Base-by-base conservation (phyloP, 1,140 invertebrate species). In the Camponotus vicinus region DNA sequence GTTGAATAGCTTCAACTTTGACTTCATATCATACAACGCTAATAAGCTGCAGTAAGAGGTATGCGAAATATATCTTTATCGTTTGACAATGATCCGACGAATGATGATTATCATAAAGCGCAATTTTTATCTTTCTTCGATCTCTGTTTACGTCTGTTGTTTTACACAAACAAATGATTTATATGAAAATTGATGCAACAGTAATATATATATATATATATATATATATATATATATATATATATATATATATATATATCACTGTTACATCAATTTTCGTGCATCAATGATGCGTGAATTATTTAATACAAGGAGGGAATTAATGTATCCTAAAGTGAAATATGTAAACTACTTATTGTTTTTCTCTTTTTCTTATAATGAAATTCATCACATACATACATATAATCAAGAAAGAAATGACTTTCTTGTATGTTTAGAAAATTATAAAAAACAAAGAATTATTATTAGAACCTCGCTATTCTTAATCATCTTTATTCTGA, bases 1-100 rank as follows among this genome's bases (percentile, higher is more conserved):
- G 9, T 92, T 95, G 59, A 92, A 92, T 79, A 86, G 73, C 83
- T 94, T 95, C 78, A 90, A 89, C 40, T 95, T 95, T 90, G 95
- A 95, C 34, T 94, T 94, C 86, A 94, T 95, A 88, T 86, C 92
- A 37, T 94, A 95, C 90, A 94, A 91, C 88, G 92, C 2, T 92
- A 95, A 7, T 18, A 78, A 78, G 61, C 37, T 32, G 59, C 76
- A 78, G 49, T 78, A 78, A 55, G 21, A 61, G 61, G 61, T 66
- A 78, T 78, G 76, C 37, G 59, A 45, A 27, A 64, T 64, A 21
- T 21, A 32, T 40, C 11, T 7, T 42, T 27, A 18, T 77, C 18
- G 21, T 13, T 18, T 45, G 52, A n/a, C 5, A 18, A 34, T 21
- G 34, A n/a, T 34, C 52, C 27, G 70, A 75, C 32, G 71, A 55